A percentile compares a stretch with the other conserved stretches of the same genome.
phyloP scores from a whole-genome alignment of 2,113 vertebrate species.

The Butorides virescens region DNA sequence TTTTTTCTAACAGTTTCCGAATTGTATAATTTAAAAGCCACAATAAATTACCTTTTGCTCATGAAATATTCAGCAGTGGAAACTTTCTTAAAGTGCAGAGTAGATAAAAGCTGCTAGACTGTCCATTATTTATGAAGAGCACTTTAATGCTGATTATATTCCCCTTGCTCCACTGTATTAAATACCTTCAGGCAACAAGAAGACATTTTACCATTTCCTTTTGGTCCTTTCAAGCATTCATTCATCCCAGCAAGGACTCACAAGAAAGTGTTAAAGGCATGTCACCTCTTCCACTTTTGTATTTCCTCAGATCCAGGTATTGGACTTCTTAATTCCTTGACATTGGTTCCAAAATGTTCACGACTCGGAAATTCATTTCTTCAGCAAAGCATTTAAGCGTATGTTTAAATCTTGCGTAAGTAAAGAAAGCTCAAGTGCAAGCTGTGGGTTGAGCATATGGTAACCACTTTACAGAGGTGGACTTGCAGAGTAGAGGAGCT shows the following conservation, averaged over 20 bases:
- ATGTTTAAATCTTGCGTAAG: background rate
- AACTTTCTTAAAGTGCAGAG: slow-evolving; percentile 41
- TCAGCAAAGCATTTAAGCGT: background rate
- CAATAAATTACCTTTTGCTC: slow-evolving; percentile 39
- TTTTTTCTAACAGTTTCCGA: background rate
- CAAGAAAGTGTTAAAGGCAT: background rate
- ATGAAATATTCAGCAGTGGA: slow-evolving; percentile 54
- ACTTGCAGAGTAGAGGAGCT: background rate
- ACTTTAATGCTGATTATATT: slow-evolving; percentile 23
- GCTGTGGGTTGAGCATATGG: slow-evolving; percentile 7
- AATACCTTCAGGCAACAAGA: slow-evolving; percentile 9
- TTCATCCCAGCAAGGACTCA: background rate
- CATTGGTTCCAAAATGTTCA: background rate
- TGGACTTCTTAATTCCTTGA: background rate
- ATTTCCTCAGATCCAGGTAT: background rate
- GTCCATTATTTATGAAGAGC: slow-evolving; percentile 55
- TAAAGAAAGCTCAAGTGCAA: background rate
- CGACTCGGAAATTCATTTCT: background rate
- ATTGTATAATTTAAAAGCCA: slow-evolving; percentile 22
- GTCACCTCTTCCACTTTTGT: background rate
- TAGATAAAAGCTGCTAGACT: slow-evolving; percentile 42
- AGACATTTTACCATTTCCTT: background rate
- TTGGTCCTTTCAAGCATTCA: background rate
- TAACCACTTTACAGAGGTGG: slow-evolving; percentile 19
- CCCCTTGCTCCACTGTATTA: background rate